Conservation (phyloP, 2,888 invertebrate genomes). For the Conomelus anceps region DNA sequence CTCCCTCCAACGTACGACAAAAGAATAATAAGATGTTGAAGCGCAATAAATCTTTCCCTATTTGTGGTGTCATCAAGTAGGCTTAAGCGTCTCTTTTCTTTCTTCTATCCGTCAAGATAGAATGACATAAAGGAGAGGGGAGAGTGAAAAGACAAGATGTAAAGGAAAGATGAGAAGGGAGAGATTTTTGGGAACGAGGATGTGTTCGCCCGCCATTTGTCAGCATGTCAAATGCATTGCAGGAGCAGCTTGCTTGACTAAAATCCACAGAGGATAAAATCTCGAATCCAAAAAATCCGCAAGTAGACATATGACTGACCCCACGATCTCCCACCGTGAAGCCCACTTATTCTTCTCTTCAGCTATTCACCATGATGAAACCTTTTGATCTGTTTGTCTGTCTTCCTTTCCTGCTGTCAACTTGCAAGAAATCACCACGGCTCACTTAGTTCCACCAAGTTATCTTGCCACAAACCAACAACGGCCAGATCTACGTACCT, state of each 20-base stretch:
- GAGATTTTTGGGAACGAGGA: slow-evolving; percentile 1
- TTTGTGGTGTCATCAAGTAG: not conserved
- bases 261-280: not conserved
- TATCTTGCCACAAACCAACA: not conserved
- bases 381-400: not conserved
- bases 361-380: not conserved
- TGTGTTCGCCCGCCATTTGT: not conserved
- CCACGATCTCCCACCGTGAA: not conserved
- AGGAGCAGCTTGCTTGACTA: not conserved
- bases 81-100: not conserved
- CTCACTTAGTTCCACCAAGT: not conserved
- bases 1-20: not conserved
- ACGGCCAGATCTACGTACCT: not conserved
- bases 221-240: not conserved
- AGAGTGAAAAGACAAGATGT: not conserved
- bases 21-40: not conserved
- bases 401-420: not conserved
- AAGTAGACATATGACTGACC: not conserved
- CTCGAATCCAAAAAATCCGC: not conserved
- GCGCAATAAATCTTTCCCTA: not conserved
- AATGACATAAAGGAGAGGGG: not conserved
- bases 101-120: not conserved
- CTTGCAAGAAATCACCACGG: not conserved
- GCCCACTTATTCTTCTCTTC: not conserved
- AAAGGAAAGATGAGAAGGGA: not conserved